phyloP scores from a whole-genome alignment of 1,140 invertebrate genomes.

The Pseudomyrmex gracilis region DNA sequence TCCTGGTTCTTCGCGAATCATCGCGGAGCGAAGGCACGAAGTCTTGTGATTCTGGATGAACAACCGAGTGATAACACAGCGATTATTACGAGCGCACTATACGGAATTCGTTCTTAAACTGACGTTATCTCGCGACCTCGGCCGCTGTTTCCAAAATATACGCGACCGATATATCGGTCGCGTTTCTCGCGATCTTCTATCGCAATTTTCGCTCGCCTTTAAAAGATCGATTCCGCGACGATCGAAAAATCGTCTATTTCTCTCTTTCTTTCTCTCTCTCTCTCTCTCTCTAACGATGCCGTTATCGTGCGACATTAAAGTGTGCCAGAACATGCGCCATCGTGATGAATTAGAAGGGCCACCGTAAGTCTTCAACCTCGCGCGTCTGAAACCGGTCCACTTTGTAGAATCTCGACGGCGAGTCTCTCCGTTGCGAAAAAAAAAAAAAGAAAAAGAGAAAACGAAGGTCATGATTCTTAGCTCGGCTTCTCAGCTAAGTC shows the following conservation, averaged over 20 bases:
- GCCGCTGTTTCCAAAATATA: background rate
- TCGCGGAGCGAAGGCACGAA: background rate
- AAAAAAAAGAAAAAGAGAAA: no score
- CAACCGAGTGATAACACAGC: constrained; percentile 21
- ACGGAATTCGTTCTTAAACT: constrained; percentile 6
- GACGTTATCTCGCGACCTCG: constrained; percentile 15
- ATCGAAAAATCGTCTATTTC: no score
- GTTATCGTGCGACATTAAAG: no score
- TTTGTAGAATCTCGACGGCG: constrained; percentile 4
- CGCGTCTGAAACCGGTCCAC: constrained; percentile 1
- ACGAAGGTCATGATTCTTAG: constrained; percentile 10
- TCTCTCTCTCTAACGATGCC: no score
- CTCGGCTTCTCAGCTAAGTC: no score
- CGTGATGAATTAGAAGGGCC: constrained; percentile 4
- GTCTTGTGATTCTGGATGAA: constrained; percentile 21
- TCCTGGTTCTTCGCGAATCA: constrained; percentile 26
- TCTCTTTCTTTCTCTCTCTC: no score
- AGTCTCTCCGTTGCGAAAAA: background rate
- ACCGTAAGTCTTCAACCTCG: background rate
- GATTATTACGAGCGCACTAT: constrained; percentile 16
- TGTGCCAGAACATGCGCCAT: background rate
- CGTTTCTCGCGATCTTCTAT: no score
- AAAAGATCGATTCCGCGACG: background rate
- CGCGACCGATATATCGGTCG: background rate
- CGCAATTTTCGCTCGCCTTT: background rate